Conservation (phyloP, 2,113 vertebrate genomes). For the Anas platyrhynchos region DNA sequence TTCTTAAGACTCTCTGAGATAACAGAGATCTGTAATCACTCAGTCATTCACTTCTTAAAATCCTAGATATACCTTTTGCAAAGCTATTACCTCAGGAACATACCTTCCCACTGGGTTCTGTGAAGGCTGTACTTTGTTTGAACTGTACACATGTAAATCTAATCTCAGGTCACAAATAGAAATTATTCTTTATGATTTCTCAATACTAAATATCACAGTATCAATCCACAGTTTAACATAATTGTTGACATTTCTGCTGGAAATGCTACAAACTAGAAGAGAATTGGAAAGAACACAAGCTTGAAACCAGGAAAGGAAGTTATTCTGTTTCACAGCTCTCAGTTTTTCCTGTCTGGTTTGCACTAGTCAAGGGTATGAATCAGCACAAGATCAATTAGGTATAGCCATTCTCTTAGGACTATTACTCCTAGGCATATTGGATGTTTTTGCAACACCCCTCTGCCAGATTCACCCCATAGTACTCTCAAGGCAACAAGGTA, state of each 20-base stretch:
- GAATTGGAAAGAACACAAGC: not conserved
- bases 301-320: not conserved
- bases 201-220: not conserved
- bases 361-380: not conserved
- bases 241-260: not conserved
- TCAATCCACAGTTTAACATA: not conserved
- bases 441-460: not conserved
- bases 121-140: not conserved
- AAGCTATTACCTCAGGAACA: constrained; percentile 15
- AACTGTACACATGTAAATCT: not conserved
- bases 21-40: not conserved
- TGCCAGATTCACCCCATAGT: not conserved
- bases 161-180: not conserved
- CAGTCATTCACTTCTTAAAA: constrained; percentile 19
- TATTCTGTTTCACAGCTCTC: not conserved
- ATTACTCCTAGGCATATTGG: not conserved
- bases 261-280: not conserved
- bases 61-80: constrained; percentile 16
- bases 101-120: not conserved
- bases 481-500: not conserved
- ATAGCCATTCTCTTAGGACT: not conserved
- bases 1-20: constrained; percentile 5
- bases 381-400: not conserved
- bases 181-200: not conserved
- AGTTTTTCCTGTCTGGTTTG: not conserved